phyloP scores from a whole-genome alignment of 53 echinoderm and acorn worm species.

The Actinopyga echinites region DNA sequence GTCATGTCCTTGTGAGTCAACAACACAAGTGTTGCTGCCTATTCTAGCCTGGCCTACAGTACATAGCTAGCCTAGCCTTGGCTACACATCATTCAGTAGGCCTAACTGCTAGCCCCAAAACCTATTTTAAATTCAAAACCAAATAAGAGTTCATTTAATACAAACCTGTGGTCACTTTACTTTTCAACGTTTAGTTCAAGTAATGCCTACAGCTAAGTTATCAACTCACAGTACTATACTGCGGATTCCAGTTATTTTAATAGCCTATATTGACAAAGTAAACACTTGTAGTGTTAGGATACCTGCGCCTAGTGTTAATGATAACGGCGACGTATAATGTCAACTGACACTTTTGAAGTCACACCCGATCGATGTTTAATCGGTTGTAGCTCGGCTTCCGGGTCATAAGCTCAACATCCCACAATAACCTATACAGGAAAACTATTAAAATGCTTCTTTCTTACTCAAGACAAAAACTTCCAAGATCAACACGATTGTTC shows the following conservation, averaged over 20 bases:
- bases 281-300: slow-evolving; percentile 24
- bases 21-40: too few relatives aligned
- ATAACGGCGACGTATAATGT: slow-evolving; percentile 3
- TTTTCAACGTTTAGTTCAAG: neutral
- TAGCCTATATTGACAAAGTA: neutral
- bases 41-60: too few relatives aligned
- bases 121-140: too few relatives aligned
- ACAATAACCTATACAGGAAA: neutral
- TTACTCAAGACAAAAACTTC: neutral
- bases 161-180: too few relatives aligned
- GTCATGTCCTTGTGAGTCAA: too few relatives aligned
- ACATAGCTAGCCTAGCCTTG: too few relatives aligned
- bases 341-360: slow-evolving; percentile 35
- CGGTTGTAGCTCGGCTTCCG: slow-evolving; percentile 19
- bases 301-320: slow-evolving; percentile 29
- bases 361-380: slow-evolving; percentile 29
- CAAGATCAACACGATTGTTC: neutral
- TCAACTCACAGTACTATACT: neutral
- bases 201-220: neutral
- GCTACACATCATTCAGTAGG: too few relatives aligned
- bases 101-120: too few relatives aligned
- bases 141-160: too few relatives aligned
- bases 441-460: neutral
- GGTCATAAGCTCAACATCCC: slow-evolving; percentile 2
- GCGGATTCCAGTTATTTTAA: neutral